Conservation (phyloP, 64 coral and sea anemone genomes). For the Actinia equina region DNA sequence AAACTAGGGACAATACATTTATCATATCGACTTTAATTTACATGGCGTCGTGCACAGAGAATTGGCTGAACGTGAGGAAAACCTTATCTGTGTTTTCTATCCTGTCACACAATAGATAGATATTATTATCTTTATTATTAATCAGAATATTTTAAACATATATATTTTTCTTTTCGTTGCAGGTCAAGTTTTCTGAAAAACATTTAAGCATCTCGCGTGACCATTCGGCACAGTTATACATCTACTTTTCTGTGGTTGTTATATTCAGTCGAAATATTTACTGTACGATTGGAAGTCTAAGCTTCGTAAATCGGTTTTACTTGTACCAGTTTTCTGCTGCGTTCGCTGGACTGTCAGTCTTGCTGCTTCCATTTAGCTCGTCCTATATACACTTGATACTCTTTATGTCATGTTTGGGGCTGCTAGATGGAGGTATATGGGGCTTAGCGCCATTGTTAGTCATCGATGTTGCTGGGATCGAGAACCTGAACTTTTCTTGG, state of each 20-base stretch:
- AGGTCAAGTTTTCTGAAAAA: slow-evolving; percentile 36
- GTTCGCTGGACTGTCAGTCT: slow-evolving; percentile 25
- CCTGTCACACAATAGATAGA: too few species aligned
- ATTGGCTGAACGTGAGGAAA: too few species aligned
- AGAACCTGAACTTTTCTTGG: slow-evolving; percentile 34
- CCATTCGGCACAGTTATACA: slow-evolving; percentile 14
- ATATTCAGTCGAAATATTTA: slow-evolving; percentile 35
- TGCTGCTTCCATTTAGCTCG: not conserved
- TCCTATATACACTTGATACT: slow-evolving; percentile 13
- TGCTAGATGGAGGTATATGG: slow-evolving; percentile 29
- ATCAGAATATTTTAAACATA: not conserved
- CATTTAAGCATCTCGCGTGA: slow-evolving; percentile 23
- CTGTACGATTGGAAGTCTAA: slow-evolving; percentile 41
- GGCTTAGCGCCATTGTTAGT: slow-evolving; percentile 18
- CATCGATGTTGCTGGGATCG: not conserved
- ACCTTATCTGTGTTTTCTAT: too few species aligned
- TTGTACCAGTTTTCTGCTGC: slow-evolving; percentile 39
- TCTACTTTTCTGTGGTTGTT: slow-evolving; percentile 24
- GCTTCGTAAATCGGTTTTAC: slow-evolving; percentile 21
- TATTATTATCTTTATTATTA: too few species aligned
- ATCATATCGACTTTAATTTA: too few species aligned
- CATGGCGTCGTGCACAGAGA: too few species aligned
- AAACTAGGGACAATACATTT: too few species aligned
- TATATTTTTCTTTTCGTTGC: not conserved
- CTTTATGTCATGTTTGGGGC: slow-evolving; percentile 15